Percentiles rank a stretch among this genome's conserved stretches.
Evolutionary conservation across 23 tunicate genomes (phyloP).

Genomic region (Ascidia mentula): DNA sequence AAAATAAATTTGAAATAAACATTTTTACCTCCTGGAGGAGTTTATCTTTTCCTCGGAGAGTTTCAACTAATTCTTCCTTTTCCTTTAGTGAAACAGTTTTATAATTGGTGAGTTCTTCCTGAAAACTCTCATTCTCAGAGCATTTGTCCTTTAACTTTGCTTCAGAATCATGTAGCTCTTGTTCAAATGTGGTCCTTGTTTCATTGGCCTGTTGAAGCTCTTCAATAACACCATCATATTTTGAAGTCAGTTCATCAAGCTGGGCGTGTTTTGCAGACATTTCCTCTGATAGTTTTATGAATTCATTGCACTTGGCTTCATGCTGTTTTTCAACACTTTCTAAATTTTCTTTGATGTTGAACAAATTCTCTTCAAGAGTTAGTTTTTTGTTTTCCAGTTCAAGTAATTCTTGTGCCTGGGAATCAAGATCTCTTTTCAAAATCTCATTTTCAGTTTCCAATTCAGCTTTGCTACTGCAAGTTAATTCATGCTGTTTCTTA

Average conservation of each 20-base stretch:
- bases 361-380: not conserved
- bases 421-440: not conserved
- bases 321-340: too few relatives aligned
- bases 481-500: not conserved
- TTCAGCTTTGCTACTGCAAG: not conserved
- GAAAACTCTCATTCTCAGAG: not conserved
- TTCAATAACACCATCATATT: too few relatives aligned
- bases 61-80: not conserved
- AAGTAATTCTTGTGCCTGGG: not conserved
- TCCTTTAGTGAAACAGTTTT: not conserved
- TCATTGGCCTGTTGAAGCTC: too few relatives aligned
- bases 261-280: too few relatives aligned
- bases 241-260: too few relatives aligned
- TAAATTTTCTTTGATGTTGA: not conserved
- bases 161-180: not conserved
- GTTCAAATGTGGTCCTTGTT: too few relatives aligned
- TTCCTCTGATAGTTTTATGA: too few relatives aligned
- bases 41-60: not conserved
- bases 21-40: not conserved
- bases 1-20: too few relatives aligned
- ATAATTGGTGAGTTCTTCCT: not conserved
- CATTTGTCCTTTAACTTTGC: not conserved
- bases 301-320: too few relatives aligned
- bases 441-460: not conserved
- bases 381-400: not conserved